Evolutionary conservation across 2,888 invertebrate genomes (phyloP).

Genomic region (Petrolisthes cinctipes): DNA sequence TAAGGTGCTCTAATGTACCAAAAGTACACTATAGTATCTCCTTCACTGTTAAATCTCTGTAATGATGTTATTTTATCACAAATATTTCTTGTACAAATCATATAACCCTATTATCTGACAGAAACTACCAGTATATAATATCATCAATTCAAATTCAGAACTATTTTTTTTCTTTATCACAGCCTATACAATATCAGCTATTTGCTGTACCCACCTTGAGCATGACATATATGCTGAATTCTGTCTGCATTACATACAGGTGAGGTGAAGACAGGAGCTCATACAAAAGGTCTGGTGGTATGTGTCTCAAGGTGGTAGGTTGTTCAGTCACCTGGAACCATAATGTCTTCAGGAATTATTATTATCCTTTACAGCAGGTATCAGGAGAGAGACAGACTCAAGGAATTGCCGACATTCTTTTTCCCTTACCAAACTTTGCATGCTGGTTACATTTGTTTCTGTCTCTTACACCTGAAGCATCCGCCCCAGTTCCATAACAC

Average conservation of each 20-base stretch:
- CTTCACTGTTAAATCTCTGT: neutral
- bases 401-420: too few species aligned
- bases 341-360: neutral
- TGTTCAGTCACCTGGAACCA: constrained; percentile 51
- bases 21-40: neutral
- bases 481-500: too few species aligned
- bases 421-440: too few species aligned
- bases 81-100: too few species aligned
- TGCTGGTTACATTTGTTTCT: too few species aligned
- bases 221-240: constrained; percentile 81
- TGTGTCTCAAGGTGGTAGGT: constrained; percentile 46
- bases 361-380: neutral
- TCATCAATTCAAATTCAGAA: neutral
- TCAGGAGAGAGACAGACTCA: neutral
- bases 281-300: constrained; percentile 75
- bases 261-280: constrained; percentile 77
- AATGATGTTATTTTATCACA: too few species aligned
- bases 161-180: neutral
- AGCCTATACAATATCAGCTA: neutral
- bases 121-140: neutral
- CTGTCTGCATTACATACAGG: constrained; percentile 82
- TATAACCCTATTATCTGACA: neutral
- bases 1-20: too few species aligned
- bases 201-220: constrained; percentile 72
- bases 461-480: too few species aligned